phyloP scores from a whole-genome alignment of 2,113 vertebrate species.

The Labeo catla region DNA sequence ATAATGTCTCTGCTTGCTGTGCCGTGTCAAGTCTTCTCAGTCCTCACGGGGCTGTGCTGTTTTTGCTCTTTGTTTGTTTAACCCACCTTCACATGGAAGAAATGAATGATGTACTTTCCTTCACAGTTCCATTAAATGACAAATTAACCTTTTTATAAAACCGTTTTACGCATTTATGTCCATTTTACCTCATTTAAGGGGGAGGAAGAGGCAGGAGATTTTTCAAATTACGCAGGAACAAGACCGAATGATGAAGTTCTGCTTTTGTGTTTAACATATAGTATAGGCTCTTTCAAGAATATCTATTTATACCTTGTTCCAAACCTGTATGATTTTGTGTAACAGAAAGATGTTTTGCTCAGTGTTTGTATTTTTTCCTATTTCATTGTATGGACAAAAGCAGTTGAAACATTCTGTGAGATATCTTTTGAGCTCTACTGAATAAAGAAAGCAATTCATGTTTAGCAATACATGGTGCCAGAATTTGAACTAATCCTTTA shows the following conservation, averaged over 20 bases:
- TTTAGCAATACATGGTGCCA: not conserved
- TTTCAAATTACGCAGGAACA: not conserved
- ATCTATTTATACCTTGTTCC: not conserved
- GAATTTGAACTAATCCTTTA: not conserved
- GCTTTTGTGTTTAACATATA: no score
- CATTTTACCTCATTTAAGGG: not conserved
- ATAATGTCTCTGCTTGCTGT: conserved; percentile 8
- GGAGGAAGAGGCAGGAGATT: not conserved
- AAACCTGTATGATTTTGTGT: not conserved
- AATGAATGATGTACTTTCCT: not conserved
- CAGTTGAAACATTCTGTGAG: not conserved
- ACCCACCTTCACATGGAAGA: not conserved
- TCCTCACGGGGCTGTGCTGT: not conserved
- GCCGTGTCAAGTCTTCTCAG: not conserved
- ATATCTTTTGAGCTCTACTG: not conserved
- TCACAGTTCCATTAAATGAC: not conserved
- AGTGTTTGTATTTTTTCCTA: not conserved
- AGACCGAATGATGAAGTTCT: no score
- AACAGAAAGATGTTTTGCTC: not conserved
- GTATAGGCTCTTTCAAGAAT: no score
- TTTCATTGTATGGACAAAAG: not conserved
- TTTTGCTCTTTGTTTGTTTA: not conserved
- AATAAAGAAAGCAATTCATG: not conserved
- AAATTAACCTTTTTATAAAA: not conserved
- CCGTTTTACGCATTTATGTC: not conserved